These are phyloP conservation scores for Microplitis manilae DNA, from an alignment of 2,888 invertebrate species.

Conservation along the genomic window DNA sequence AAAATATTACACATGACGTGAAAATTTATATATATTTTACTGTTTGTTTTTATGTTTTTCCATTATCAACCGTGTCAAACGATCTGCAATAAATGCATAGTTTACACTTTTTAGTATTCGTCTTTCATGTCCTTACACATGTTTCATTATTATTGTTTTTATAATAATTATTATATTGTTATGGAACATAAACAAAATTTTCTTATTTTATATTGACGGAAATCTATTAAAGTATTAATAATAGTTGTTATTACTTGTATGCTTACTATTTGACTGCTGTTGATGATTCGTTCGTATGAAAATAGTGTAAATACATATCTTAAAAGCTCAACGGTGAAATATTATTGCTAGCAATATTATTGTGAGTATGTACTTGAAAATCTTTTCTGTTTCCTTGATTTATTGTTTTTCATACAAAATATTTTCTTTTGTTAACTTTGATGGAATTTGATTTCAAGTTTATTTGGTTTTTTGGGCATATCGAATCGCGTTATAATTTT, in stretches of 20 bases:
- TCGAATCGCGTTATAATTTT: too few relatives aligned
- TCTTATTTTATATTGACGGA: neutral
- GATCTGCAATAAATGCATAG: constrained; percentile 3
- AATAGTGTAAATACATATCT: neutral
- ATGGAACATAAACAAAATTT: neutral
- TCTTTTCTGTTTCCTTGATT: too few relatives aligned
- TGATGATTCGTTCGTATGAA: neutral
- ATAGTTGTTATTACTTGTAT: neutral
- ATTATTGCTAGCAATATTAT: neutral
- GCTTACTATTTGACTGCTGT: neutral
- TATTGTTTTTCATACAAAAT: too few relatives aligned
- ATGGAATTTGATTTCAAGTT: too few relatives aligned
- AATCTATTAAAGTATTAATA: neutral
- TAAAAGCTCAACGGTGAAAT: constrained; percentile 11
- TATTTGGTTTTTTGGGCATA: too few relatives aligned
- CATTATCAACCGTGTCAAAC: constrained; percentile 21
- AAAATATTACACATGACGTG: neutral
- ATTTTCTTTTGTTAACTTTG: too few relatives aligned
- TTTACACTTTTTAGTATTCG: neutral
- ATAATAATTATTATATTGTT: constrained; percentile 5
- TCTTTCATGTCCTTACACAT: constrained; percentile 2
- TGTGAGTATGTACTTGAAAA: neutral
- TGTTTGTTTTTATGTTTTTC: neutral
- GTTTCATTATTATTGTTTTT: neutral
- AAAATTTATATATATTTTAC: neutral